phyloP scores from a whole-genome alignment of 2,888 invertebrate genomes.

The Stenolophus ochropezus region DNA sequence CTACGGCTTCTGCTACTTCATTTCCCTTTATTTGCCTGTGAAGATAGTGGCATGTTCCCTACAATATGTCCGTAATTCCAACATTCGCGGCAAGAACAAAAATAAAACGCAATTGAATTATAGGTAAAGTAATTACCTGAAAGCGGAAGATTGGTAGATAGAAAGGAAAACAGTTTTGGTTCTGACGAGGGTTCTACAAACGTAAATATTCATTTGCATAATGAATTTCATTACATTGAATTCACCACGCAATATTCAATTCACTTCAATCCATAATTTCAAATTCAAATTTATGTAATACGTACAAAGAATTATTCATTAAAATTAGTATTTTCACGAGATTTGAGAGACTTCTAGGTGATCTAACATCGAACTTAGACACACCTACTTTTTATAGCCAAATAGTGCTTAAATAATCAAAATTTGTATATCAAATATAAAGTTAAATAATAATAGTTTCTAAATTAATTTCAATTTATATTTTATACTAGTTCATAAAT shows the following conservation, averaged over 20 bases:
- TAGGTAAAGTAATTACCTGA: background rate
- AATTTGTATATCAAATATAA: too few species aligned
- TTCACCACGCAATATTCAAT: background rate
- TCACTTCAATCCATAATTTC: background rate
- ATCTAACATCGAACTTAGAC: too few species aligned
- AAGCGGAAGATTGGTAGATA: background rate
- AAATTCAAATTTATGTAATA: background rate
- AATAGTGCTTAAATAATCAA: too few species aligned
- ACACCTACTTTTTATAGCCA: too few species aligned
- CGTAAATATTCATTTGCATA: constrained; percentile 12
- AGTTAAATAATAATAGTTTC: too few species aligned
- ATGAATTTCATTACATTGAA: background rate
- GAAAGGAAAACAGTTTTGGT: background rate
- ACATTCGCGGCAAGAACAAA: background rate
- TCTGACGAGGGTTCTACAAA: background rate
- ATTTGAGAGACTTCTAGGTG: too few species aligned
- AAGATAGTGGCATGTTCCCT: background rate
- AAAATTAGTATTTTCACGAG: too few species aligned
- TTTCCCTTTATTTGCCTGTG: background rate
- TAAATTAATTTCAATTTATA: too few species aligned
- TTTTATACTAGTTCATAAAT: too few species aligned
- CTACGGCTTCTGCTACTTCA: background rate
- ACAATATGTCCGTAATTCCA: background rate
- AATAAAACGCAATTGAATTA: background rate
- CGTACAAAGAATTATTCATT: background rate